phyloP scores from a whole-genome alignment of 2,113 vertebrate species.

The Pristiophorus japonicus region DNA sequence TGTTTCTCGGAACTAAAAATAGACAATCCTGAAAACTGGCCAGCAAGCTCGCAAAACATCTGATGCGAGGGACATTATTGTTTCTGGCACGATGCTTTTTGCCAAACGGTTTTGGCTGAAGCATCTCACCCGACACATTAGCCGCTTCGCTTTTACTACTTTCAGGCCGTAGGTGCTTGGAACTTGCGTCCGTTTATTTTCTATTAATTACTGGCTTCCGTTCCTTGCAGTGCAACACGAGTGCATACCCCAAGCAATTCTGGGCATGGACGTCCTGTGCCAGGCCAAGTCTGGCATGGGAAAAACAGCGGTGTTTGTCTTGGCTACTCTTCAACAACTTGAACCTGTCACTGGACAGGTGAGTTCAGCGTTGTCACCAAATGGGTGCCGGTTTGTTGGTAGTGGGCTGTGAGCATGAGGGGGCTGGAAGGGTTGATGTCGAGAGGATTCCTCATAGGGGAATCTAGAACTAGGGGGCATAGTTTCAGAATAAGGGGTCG shows the following conservation, averaged over 20 bases:
- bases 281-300: constrained; percentile 78
- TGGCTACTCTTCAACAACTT: constrained; percentile 71
- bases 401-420: no score
- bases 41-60: no score
- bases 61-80: no score
- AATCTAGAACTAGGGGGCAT: no score
- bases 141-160: no score
- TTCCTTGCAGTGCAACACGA: constrained; percentile 66
- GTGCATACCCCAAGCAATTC: constrained; percentile 74
- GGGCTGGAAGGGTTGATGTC: no score
- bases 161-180: no score
- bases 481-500: no score
- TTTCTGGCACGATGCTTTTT: no score
- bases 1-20: not conserved
- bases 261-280: constrained; percentile 76
- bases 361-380: not conserved
- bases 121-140: not conserved
- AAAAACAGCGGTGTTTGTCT: constrained; percentile 72
- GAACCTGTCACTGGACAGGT: constrained; percentile 74
- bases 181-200: not conserved
- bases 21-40: not conserved
- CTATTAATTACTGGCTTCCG: not conserved
- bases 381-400: no score
- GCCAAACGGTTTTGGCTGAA: no score
- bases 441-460: no score